Evolutionary conservation across 1,140 invertebrate genomes (phyloP).

Genomic region (Cyclargus thomasi): DNA sequence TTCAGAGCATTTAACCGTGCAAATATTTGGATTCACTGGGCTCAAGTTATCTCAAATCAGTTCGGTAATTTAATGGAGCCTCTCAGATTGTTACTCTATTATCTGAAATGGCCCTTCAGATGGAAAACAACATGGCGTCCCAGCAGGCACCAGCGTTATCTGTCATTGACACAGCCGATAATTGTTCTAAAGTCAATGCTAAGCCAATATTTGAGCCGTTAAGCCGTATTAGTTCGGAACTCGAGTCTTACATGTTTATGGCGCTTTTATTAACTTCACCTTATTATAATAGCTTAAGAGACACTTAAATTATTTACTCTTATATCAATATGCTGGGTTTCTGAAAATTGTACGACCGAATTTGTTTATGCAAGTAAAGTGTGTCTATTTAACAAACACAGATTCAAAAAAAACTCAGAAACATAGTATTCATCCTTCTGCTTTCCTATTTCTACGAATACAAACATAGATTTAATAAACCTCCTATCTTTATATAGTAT

Average conservation of each 20-base stretch:
- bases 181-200: constrained; percentile 1
- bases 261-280: no score
- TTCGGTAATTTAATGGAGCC: constrained; percentile 20
- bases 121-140: background rate
- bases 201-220: background rate
- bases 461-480: no score
- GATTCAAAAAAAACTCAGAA: no score
- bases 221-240: background rate
- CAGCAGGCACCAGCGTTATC: background rate
- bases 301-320: no score
- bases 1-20: background rate
- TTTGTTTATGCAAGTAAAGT: no score
- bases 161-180: background rate
- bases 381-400: no score
- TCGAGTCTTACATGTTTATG: background rate
- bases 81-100: constrained; percentile 24
- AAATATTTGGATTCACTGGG: constrained; percentile 12
- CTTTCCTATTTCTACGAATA: no score
- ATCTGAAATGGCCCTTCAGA: background rate
- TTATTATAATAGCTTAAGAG: no score
- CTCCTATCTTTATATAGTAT: no score
- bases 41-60: background rate
- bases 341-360: no score
- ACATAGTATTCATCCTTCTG: no score
- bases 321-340: no score